phyloP scores from a whole-genome alignment of 2,113 vertebrate species.

The Thomomys bottae region DNA sequence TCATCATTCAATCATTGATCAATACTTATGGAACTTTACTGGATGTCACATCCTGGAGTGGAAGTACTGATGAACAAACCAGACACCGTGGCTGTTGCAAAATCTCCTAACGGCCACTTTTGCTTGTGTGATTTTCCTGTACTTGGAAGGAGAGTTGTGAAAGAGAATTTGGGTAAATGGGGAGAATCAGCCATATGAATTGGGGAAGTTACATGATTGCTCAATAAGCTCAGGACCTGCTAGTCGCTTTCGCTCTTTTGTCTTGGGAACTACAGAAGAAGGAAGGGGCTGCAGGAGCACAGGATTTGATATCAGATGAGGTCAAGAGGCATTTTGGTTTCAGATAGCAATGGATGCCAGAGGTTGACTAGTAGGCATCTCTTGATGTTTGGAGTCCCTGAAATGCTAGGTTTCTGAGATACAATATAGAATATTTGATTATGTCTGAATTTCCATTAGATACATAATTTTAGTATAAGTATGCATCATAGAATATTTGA shows the following conservation, averaged over 20 bases:
- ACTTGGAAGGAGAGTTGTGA: slow-evolving; percentile 35
- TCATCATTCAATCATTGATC: not conserved
- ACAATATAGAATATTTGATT: not conserved
- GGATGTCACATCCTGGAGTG: not conserved
- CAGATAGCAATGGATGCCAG: not conserved
- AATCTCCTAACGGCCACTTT: slow-evolving; percentile 3
- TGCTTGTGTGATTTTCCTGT: not conserved
- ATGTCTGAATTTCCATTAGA: not conserved
- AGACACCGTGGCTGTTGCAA: slow-evolving; percentile 18
- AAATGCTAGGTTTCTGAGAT: not conserved
- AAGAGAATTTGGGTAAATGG: slow-evolving; percentile 41
- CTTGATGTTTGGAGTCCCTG: not conserved
- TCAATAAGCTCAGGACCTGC: not conserved
- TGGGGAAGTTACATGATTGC: slow-evolving; percentile 46
- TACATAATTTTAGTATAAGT: not conserved
- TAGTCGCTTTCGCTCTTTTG: not conserved
- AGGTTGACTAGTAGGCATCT: not conserved
- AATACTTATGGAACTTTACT: slow-evolving; percentile 28
- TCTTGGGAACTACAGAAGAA: not conserved
- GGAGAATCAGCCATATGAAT: not conserved
- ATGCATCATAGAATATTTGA: not conserved
- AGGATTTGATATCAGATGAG: not conserved
- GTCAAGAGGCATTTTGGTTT: not conserved
- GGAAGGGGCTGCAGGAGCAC: not conserved
- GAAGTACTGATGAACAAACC: not conserved